A percentile compares a stretch with the other conserved stretches of the same genome.
Conservation (phyloP, 2,888 invertebrate genomes). For the Drosophila meridionalis region DNA sequence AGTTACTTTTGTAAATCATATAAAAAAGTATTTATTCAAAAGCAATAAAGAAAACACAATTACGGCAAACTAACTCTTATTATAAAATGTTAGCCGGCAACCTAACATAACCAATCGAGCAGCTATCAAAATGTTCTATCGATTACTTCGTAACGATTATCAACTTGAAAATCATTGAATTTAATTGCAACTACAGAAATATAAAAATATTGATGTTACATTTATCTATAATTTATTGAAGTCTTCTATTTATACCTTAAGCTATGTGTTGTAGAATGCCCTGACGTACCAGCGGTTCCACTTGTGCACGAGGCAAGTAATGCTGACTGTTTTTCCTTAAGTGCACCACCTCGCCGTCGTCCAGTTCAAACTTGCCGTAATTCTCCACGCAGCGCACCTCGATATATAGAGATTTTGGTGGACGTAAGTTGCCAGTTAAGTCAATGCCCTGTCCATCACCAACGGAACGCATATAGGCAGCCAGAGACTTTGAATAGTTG, state of each 20-base stretch:
- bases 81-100: background rate
- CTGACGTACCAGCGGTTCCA: slow-evolving; percentile 95
- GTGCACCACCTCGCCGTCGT: slow-evolving; percentile 95
- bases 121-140: background rate
- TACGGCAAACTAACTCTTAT: background rate
- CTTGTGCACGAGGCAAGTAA: slow-evolving; percentile 93
- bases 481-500: slow-evolving; percentile 93
- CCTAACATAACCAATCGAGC: background rate
- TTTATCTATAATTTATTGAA: slow-evolving; percentile 17
- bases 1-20: too few species aligned
- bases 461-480: slow-evolving; percentile 95
- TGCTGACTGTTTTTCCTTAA: slow-evolving; percentile 96
- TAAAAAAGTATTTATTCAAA: too few species aligned
- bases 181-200: background rate
- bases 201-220: background rate
- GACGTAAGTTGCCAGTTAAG: slow-evolving; percentile 93
- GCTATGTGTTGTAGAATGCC: slow-evolving; percentile 89
- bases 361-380: slow-evolving; percentile 97
- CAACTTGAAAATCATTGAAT: background rate
- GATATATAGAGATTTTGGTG: slow-evolving; percentile 96
- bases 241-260: slow-evolving; percentile 32
- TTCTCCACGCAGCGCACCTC: slow-evolving; percentile 96
- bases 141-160: slow-evolving; percentile 2
- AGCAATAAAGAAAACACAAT: background rate
- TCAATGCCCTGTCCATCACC: slow-evolving; percentile 94